Conservation (phyloP, 2,888 invertebrate species). For the Gnatocerus cornutus region DNA sequence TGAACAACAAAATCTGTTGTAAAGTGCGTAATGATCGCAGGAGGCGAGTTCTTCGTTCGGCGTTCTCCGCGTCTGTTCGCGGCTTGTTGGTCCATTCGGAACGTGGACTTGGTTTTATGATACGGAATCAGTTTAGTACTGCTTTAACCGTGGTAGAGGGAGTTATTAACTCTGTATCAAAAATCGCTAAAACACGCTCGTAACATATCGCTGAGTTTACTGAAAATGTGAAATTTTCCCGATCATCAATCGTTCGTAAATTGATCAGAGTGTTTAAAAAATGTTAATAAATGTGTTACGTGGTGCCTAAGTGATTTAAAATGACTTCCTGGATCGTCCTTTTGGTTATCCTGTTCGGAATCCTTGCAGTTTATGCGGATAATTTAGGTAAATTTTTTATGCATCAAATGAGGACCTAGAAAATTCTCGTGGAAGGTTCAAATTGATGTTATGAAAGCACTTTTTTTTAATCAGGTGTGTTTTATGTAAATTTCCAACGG, state of each 20-base stretch:
- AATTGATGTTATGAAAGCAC: slow-evolving; percentile 42
- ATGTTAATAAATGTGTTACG: slow-evolving; percentile 43
- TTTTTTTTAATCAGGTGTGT: slow-evolving; percentile 37
- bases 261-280: slow-evolving; percentile 21
- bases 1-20: slow-evolving; percentile 23
- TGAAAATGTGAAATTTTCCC: slow-evolving; percentile 36
- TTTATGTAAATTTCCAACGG: slow-evolving; percentile 33
- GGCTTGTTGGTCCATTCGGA: slow-evolving; percentile 42
- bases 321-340: slow-evolving; percentile 52
- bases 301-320: slow-evolving; percentile 50
- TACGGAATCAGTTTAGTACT: slow-evolving; percentile 50
- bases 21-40: slow-evolving; percentile 35
- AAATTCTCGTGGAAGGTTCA: slow-evolving; percentile 47
- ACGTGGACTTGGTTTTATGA: slow-evolving; percentile 46
- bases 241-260: slow-evolving; percentile 5
- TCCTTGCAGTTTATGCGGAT: slow-evolving; percentile 48
- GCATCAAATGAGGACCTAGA: slow-evolving; percentile 48
- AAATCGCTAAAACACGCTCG: slow-evolving; percentile 34
- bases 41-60: slow-evolving; percentile 21
- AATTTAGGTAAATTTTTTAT: slow-evolving; percentile 49
- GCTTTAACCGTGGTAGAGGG: slow-evolving; percentile 42
- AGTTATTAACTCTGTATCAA: slow-evolving; percentile 22
- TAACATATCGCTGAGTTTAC: slow-evolving; percentile 18
- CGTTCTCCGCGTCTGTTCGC: slow-evolving; percentile 28
- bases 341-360: slow-evolving; percentile 48